Evolutionary conservation across 2,797 vertebrate species (phyloP), one percentile per base, ranked within the genome.

Genomic region (Arremon brunneinucha): DNA sequence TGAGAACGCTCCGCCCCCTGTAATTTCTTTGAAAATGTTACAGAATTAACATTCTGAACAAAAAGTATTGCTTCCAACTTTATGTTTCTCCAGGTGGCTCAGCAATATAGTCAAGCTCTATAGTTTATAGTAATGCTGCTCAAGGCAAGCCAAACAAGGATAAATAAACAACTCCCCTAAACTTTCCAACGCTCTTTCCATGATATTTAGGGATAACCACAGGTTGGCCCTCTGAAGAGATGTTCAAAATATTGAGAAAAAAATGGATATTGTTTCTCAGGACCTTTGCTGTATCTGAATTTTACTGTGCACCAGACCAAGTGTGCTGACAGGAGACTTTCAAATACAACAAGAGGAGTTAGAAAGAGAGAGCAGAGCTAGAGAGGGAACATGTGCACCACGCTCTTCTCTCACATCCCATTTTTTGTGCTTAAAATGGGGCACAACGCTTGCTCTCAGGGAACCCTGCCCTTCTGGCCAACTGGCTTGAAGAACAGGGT

Each of bases 381-480:
- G 44, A 24, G 27, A 60, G 34, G 37, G n/a, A 72, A 63, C 34
- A 23, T 0, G 0, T 7, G 3, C 49, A 49, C 23, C 19, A 4
- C 1, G 1, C 21, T 37, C 41, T 68, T 39, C 59, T 53, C 56
- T 68, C 50, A 17, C 2, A 1, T 68, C 50, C 75, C 59, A 17
- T 34, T 64, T 90, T 56, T 30, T 32, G 23, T 32, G 20, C 49
- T 64, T 57, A 52, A 91, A 89, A 60, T 22, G 37, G 43, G 50
- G 72, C 0, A 0, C 20, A 12, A 2, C 0, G 0, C 23, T 68
- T 78, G 37, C 49, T 50, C 47, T 17, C 2, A 13, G 21, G 35
- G 53, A 89, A 43, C 20, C 7, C 28, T 44, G 43, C 14, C 47
- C 63, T 20, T 37, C 46, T 14, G 32, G n/a, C 23, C 39, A 64